phyloP scores from a whole-genome alignment of 2,888 invertebrate species.

The Carterocephalus palaemon region DNA sequence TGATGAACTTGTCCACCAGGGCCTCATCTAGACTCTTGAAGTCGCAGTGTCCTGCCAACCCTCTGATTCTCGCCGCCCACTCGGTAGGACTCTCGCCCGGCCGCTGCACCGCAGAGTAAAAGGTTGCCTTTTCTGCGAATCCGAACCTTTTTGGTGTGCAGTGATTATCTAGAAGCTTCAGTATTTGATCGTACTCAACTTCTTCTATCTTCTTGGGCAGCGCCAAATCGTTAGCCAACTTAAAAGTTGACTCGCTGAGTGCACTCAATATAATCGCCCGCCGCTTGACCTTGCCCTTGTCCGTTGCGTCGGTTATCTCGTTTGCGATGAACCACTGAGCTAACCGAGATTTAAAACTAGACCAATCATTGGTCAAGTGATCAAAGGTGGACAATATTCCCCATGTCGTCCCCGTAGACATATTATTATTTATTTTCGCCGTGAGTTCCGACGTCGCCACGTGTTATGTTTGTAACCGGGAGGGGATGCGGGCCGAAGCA shows the following conservation, averaged over 20 bases:
- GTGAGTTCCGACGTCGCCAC: too few relatives aligned
- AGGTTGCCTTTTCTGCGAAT: conserved; percentile 25
- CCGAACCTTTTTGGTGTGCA: conserved; percentile 26
- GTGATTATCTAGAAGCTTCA: conserved; percentile 25
- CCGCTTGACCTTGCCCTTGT: conserved; percentile 23
- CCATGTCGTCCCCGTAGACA: too few relatives aligned
- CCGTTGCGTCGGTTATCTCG: conserved; percentile 19
- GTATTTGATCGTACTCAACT: conserved; percentile 19
- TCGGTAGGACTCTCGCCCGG: conserved; percentile 22
- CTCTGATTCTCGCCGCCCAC: conserved; percentile 19
- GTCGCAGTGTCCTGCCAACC: conserved; percentile 15
- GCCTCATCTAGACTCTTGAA: conserved; percentile 23
- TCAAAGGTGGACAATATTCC: conserved; percentile 14
- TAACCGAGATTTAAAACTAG: conserved; percentile 20
- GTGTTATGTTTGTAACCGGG: too few relatives aligned
- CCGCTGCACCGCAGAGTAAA: conserved; percentile 16
- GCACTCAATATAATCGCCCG: conserved; percentile 23
- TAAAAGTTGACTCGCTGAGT: conserved; percentile 26
- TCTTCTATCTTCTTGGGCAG: conserved; percentile 28
- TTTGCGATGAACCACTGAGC: conserved; percentile 27
- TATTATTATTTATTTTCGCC: too few relatives aligned
- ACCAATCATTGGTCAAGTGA: conserved; percentile 17
- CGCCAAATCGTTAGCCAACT: conserved; percentile 29
- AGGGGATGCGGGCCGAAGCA: too few relatives aligned
- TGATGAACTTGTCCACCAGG: conserved; percentile 21